Conservation (phyloP, 1,140 invertebrate genomes). For the Drosophila hydei region DNA sequence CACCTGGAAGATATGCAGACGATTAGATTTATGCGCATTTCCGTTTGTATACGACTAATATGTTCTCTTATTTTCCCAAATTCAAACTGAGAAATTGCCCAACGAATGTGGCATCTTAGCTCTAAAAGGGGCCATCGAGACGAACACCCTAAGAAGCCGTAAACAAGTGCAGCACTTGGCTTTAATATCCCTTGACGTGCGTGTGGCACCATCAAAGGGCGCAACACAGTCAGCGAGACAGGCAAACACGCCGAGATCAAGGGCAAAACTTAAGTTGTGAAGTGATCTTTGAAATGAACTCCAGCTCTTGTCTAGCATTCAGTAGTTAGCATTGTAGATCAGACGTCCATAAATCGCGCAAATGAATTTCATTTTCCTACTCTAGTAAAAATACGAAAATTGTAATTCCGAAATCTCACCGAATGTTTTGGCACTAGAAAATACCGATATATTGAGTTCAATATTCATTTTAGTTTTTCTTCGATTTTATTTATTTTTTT, state of each 20-base stretch:
- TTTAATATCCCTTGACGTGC: not conserved
- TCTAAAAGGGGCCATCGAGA: not conserved
- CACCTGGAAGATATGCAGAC: constrained; percentile 65
- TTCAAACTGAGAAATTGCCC: not conserved
- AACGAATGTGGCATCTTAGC: too few species aligned
- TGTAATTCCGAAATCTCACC: constrained; percentile 15
- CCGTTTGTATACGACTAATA: constrained; percentile 9
- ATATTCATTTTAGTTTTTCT: constrained; percentile 3
- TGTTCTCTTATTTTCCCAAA: not conserved
- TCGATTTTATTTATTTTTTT: constrained; percentile 2
- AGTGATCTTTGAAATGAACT: too few species aligned
- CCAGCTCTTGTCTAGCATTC: too few species aligned
- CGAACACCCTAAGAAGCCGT: not conserved
- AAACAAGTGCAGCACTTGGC: constrained; percentile 19
- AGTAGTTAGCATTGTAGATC: too few species aligned
- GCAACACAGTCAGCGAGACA: not conserved
- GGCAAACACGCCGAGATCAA: too few species aligned
- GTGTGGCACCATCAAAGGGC: not conserved
- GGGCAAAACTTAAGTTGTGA: too few species aligned
- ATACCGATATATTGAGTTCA: constrained; percentile 25
- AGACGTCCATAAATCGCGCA: too few species aligned
- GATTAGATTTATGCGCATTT: constrained; percentile 72
- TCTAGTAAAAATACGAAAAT: not conserved
- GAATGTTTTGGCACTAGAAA: constrained; percentile 26
- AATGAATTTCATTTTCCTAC: too few species aligned